Evolutionary conservation across 2,113 vertebrate species (phyloP), one percentile per base, ranked within the genome.

Genomic region (Oryctolagus cuniculus): DNA sequence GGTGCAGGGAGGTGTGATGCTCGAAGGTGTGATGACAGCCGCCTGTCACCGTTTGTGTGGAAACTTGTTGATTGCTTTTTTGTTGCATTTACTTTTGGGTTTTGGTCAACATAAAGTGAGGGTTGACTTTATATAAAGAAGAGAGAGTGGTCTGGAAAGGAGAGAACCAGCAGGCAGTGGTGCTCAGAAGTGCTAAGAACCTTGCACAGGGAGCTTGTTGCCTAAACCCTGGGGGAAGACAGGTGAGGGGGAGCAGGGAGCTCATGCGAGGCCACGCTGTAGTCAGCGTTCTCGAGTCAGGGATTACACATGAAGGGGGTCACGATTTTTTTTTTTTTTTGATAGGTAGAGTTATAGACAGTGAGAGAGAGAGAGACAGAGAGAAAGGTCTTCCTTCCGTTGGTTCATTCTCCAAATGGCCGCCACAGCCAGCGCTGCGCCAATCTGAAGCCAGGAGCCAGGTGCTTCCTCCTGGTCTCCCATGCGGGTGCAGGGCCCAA

Each of bases 71-170:
- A 72, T 49, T 53, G 13, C 67, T 89, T 44, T 29, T 83, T 81
- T 61, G 61, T 34, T 58, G 25, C 11, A 73, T 66, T 67, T 88
- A 61, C 72, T 5, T 90, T 84, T 96, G 63, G 73, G 3, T 89
- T 85, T 96, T 95, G 81, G 58, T 84, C 27, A 77, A 29, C 6
- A 27, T 78, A 78, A 36, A 51, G 70, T 81, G 27, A 86, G 10
- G n/a, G 44, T 31, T 77, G 36, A 77, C 63, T 75, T 38, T 84
- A 85, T 51, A 10, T 81, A 73, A 86, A 89, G 10, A 66, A 38
- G 70, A 55, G n/a, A 61, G 31, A 58, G 12, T 84, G 55, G 16
- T 38, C 6, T 63, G n/a, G n/a, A 36, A 16, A n/a, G 34, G 15
- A 93, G 58, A 58, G 82, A 83, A 66, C 77, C 51, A 31, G 29